A percentile compares a stretch with the other conserved stretches of the same genome.
phyloP scores from a whole-genome alignment of 2,888 invertebrate genomes.

The Psylliodes chrysocephalus region DNA sequence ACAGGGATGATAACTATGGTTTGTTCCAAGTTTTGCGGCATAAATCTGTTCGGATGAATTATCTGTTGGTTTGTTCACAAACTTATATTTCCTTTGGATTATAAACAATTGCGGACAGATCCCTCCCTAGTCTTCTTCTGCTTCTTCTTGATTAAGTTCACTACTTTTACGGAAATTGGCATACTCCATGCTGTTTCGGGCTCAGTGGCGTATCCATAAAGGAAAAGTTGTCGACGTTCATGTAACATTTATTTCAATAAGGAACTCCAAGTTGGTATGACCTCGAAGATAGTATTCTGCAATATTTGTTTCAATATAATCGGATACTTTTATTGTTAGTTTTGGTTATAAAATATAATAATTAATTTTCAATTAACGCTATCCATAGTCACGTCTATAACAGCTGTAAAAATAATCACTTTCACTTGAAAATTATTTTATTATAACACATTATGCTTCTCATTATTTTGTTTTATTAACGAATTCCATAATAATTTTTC shows the following conservation, averaged over 20 bases:
- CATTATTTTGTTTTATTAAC: no score
- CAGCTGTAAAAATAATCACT: no score
- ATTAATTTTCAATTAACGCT: no score
- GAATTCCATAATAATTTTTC: no score
- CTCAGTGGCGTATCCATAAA: conserved; percentile 15
- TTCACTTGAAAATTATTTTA: no score
- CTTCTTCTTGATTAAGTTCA: conserved; percentile 54
- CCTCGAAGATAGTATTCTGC: no score
- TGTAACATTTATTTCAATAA: not conserved
- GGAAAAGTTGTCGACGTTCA: not conserved
- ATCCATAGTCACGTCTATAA: no score
- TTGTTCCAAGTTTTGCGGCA: conserved; percentile 49
- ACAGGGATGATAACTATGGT: conserved; percentile 34
- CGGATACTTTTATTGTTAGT: no score
- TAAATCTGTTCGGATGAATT: conserved; percentile 55
- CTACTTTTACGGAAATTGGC: conserved; percentile 54
- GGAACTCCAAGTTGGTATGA: no score
- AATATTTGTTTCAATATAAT: no score
- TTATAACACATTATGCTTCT: no score
- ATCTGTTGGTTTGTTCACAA: conserved; percentile 51
- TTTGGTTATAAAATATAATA: no score
- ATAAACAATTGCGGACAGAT: conserved; percentile 54
- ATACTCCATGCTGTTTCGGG: conserved; percentile 35
- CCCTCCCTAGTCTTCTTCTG: conserved; percentile 38
- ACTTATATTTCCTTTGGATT: conserved; percentile 51